Base-by-base conservation (phyloP, 2,888 invertebrate species). In the Zaprionus obscuricornis region DNA sequence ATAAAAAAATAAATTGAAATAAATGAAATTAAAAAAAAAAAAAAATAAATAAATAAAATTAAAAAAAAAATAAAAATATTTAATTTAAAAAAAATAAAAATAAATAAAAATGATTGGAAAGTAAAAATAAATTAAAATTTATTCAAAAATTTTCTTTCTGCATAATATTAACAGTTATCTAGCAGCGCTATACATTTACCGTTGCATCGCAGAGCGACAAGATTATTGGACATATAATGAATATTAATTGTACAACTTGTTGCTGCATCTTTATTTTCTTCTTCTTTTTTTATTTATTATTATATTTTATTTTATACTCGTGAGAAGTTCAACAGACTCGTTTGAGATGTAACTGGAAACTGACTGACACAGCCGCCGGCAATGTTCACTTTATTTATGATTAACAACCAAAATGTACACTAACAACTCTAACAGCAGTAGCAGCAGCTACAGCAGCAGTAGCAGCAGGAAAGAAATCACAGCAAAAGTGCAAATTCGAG, bases 301-400 rank as follows among this genome's bases (percentile, higher is more conserved):
- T n/a, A n/a, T n/a, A n/a, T 31, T 13, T 24, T 10, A 10, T 6
- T 16, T 22, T 10, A 2, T 13, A 7, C 22, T 37, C 11, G 10
- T 14, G 6, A 17, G 17, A 33, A 4, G 42, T 43, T 65, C 39
- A 63, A 63, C 64, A 52, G 22, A 36, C 54, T 17, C 22, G 63
- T 29, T 57, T 29, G 36, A 66, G 33, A 14, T 55, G 18, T 45
- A 68, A 64, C 13, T 57, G 50, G 31, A 14, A 18, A 81, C 74
- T 81, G 18, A 81, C 74, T 81, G 67, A 77, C 46, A 33, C 58
- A 33, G n/a, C 42, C 10, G 45, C 18, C 33, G 43, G 27, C 46
- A n/a, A 16, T 8, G 16, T 47, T 29, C 34, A 56, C 34, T 24
- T 62, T 51, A 65, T 77, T 71, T 77, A 75, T 75, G 34, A 49